phyloP scores from a whole-genome alignment of 2,888 invertebrate species.

The Dromius quadrimaculatus region DNA sequence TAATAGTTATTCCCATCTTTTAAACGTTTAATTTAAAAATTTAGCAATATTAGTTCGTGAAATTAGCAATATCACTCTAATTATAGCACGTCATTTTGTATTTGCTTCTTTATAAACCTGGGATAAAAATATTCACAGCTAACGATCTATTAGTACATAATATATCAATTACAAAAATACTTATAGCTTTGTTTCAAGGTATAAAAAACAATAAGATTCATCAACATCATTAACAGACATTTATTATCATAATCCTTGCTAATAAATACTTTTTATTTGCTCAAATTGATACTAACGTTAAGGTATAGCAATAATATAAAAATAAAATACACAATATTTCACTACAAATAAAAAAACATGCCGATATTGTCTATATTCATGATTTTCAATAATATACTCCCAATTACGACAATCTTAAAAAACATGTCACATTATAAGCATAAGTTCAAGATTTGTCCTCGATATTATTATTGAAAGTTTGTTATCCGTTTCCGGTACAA shows the following conservation, averaged over 20 bases:
- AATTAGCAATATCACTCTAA: background rate
- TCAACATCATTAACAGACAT: no score
- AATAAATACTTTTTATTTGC: no score
- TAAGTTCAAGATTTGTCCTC: conserved; percentile 34
- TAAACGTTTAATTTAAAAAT: conserved; percentile 4
- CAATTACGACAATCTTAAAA: background rate
- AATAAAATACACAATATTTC: background rate
- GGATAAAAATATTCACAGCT: no score
- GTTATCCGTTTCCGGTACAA: conserved; percentile 38
- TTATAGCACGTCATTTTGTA: background rate
- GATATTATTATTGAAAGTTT: conserved; percentile 40
- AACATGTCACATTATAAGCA: background rate
- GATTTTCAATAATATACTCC: background rate
- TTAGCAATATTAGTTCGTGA: background rate
- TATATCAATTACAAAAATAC: no score
- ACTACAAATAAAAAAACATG: background rate
- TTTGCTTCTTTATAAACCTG: conserved; percentile 1
- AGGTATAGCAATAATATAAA: background rate
- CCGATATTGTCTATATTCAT: background rate
- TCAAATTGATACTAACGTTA: no score
- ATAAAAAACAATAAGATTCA: no score
- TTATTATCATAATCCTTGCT: no score
- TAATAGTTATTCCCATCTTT: background rate
- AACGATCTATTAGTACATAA: background rate
- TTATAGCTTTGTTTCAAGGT: no score